Evolutionary conservation across 2,888 invertebrate genomes (phyloP).

Genomic region (Dynastes maya): DNA sequence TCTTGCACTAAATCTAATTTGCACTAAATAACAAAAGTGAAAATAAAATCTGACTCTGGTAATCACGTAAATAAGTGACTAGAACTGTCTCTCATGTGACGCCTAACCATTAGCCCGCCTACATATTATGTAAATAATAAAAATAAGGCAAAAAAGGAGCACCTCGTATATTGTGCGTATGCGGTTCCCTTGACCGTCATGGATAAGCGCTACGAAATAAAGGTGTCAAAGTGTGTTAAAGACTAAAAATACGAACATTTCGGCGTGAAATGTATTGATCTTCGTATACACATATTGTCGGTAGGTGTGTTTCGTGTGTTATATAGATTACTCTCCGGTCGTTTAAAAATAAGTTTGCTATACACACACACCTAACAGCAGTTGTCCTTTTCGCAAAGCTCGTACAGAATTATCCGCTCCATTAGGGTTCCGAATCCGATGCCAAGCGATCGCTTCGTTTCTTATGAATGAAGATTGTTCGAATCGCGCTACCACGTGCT

Average conservation of each 20-base stretch:
- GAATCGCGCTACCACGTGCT: slow-evolving; percentile 24
- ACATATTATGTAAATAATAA: slow-evolving; percentile 3
- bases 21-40: not conserved
- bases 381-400: slow-evolving; percentile 30
- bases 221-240: slow-evolving; percentile 37
- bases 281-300: not conserved
- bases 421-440: slow-evolving; percentile 29
- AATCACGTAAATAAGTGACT: not conserved
- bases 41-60: slow-evolving; percentile 3
- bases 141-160: not conserved
- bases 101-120: not conserved
- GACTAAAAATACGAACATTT: slow-evolving; percentile 37
- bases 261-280: slow-evolving; percentile 35
- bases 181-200: slow-evolving; percentile 42
- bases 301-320: slow-evolving; percentile 16
- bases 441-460: slow-evolving; percentile 36
- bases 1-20: not conserved
- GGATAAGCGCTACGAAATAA: not conserved
- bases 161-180: slow-evolving; percentile 3
- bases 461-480: slow-evolving; percentile 39
- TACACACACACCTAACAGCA: not conserved
- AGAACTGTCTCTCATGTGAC: not conserved
- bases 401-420: slow-evolving; percentile 45
- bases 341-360: slow-evolving; percentile 38
- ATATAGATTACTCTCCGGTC: slow-evolving; percentile 26